Conservation (phyloP, 2,113 vertebrate species). For the Crypturellus undulatus region DNA sequence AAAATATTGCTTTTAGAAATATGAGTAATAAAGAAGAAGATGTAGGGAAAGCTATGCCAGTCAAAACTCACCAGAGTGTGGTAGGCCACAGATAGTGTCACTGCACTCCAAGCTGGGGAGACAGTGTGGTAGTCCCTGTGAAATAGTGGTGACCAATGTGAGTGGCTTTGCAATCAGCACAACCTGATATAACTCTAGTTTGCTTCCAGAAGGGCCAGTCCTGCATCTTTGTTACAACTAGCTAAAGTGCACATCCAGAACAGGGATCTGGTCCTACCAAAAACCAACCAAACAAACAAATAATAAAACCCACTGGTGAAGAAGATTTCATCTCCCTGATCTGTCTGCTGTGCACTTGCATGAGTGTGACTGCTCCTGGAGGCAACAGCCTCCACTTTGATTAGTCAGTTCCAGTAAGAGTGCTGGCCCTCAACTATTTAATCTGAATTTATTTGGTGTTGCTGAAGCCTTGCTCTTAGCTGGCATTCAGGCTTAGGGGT, state of each 20-base stretch:
- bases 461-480: background rate
- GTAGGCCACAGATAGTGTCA: background rate
- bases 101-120: background rate
- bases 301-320: background rate
- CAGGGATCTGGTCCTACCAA: background rate
- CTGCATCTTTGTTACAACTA: background rate
- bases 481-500: background rate
- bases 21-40: conserved; percentile 54
- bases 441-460: background rate
- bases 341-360: background rate
- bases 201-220: background rate
- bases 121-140: conserved; percentile 12
- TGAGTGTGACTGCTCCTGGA: background rate
- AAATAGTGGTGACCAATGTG: background rate
- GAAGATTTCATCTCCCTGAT: background rate
- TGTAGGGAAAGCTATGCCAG: conserved; percentile 6
- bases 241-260: background rate
- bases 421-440: background rate
- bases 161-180: background rate
- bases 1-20: conserved; percentile 42
- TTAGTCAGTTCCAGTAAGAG: background rate
- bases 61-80: background rate
- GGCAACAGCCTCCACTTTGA: background rate
- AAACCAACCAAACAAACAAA: too few relatives aligned
- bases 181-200: background rate